Evolutionary conservation across 2,888 invertebrate genomes (phyloP).

Genomic region (Plebejus melissa): DNA sequence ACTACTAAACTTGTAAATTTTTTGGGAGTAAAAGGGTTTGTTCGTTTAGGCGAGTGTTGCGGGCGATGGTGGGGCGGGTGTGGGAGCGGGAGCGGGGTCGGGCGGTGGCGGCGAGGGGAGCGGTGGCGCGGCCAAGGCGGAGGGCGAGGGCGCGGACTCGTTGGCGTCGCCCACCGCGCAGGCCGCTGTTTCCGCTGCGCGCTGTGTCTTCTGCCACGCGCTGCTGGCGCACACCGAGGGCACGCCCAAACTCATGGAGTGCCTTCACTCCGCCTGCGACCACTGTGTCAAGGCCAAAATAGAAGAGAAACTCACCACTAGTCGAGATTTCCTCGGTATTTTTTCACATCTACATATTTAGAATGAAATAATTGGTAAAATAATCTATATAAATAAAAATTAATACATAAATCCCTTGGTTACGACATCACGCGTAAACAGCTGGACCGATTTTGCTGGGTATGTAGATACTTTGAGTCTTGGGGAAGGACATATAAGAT

Average conservation of each 20-base stretch:
- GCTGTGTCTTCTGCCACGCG: conserved; percentile 76
- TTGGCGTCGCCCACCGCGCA: conserved; percentile 60
- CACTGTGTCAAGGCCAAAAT: conserved; percentile 86
- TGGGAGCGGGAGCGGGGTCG: conserved; percentile 28
- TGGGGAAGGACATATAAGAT: no score
- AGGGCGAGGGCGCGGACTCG: conserved; percentile 59
- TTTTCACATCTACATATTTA: background rate
- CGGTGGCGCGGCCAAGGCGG: conserved; percentile 35
- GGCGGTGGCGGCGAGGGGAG: conserved; percentile 29
- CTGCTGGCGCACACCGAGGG: conserved; percentile 59
- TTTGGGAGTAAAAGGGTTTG: no score
- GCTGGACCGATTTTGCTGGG: no score
- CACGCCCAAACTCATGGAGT: conserved; percentile 90
- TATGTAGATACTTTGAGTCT: no score
- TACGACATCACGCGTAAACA: no score
- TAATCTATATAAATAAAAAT: no score
- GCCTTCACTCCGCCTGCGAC: conserved; percentile 91
- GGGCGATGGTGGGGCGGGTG: conserved; percentile 30
- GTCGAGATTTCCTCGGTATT: conserved; percentile 63
- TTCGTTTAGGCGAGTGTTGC: conserved; percentile 38
- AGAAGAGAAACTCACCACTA: conserved; percentile 60
- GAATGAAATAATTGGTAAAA: no score
- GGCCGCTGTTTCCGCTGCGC: conserved; percentile 52
- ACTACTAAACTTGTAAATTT: no score
- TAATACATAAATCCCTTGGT: no score